Evolutionary conservation across 2,113 vertebrate genomes (phyloP).

Genomic region (human): GRCh38 chrX:127026001-127026500

Average conservation of each 20-base stretch:
- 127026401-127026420: neutral
- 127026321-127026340: neutral
- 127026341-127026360: neutral
- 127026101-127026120: neutral
- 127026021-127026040: neutral
- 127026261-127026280: neutral
- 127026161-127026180: neutral
- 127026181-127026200: neutral
- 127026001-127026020: neutral
- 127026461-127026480: neutral
- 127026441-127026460: neutral
- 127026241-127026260: neutral
- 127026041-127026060: neutral
- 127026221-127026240: neutral
- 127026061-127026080: neutral
- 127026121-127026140: neutral
- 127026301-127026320: conserved; percentile 17
- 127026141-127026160: neutral
- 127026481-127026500: neutral
- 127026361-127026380: neutral
- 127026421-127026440: neutral
- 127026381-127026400: neutral
- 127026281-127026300: neutral
- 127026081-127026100: neutral
- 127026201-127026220: neutral